A percentile compares a stretch with the other conserved stretches of the same genome.
Conservation (phyloP, 30 jellyfish, hydroid and myxozoan genomes). For the Hydractinia symbiolongicarpus region DNA sequence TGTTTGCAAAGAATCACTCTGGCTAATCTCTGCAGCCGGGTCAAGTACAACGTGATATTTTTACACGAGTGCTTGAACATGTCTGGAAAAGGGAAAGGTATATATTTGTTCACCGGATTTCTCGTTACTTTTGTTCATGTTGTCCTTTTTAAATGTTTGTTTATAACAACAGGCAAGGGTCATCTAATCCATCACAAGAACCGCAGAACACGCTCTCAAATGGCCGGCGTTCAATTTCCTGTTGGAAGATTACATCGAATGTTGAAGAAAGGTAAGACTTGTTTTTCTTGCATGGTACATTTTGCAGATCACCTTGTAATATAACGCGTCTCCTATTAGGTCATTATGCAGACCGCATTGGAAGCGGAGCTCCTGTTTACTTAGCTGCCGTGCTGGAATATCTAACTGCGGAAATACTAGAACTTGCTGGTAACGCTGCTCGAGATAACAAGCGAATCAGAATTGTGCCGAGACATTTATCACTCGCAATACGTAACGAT, state of each 20-base stretch:
- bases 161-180: not conserved
- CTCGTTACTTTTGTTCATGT: too few relatives aligned
- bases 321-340: constrained; percentile 5
- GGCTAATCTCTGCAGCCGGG: too few relatives aligned
- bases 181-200: constrained; percentile 7
- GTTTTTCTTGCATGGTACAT: not conserved
- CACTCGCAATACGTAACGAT: constrained; percentile 82
- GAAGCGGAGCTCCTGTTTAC: constrained; percentile 90
- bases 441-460: constrained; percentile 82
- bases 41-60: too few relatives aligned
- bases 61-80: too few relatives aligned
- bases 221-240: constrained; percentile 95
- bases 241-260: constrained; percentile 86
- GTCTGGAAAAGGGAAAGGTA: too few relatives aligned
- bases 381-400: constrained; percentile 93
- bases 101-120: too few relatives aligned
- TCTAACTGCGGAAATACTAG: constrained; percentile 79
- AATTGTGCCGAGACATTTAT: constrained; percentile 82
- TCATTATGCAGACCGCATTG: constrained; percentile 66
- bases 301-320: not conserved
- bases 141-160: not conserved
- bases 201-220: constrained; percentile 35
- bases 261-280: constrained; percentile 40
- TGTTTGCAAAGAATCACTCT: too few relatives aligned
- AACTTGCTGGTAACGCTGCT: constrained; percentile 96